These are phyloP conservation scores for Busseola fusca DNA, from an alignment of 2,888 invertebrate genomes.

Conservation along the genomic window DNA sequence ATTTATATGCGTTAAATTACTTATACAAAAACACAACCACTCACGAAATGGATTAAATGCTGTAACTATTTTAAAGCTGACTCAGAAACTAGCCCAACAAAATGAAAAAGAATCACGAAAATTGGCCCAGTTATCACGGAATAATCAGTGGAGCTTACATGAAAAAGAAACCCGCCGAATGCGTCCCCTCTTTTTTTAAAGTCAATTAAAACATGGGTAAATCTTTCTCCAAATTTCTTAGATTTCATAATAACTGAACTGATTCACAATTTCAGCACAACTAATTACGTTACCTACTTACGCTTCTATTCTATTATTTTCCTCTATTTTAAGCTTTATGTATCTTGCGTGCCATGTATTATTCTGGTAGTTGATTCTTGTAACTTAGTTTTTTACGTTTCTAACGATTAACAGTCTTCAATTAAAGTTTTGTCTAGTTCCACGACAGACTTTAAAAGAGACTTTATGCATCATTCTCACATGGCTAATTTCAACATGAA, in stretches of 20 bases:
- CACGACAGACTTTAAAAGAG: not conserved
- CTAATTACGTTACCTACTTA: not conserved
- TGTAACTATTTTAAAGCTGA: not conserved
- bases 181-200: too few species aligned
- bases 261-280: not conserved
- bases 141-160: too few species aligned
- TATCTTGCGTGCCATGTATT: not conserved
- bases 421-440: not conserved
- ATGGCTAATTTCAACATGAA: too few species aligned
- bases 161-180: too few species aligned
- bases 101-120: not conserved
- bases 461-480: too few species aligned
- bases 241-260: not conserved
- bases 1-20: not conserved
- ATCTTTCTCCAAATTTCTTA: too few species aligned
- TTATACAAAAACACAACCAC: not conserved
- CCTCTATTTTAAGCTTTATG: not conserved
- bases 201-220: too few species aligned
- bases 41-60: not conserved
- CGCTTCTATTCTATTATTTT: not conserved
- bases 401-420: not conserved
- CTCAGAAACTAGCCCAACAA: not conserved
- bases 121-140: too few species aligned
- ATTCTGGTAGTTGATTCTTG: not conserved
- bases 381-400: not conserved